These are phyloP conservation scores for Trichonephila clavata DNA, from an alignment of 1,140 invertebrate species.

Conservation along the genomic window DNA sequence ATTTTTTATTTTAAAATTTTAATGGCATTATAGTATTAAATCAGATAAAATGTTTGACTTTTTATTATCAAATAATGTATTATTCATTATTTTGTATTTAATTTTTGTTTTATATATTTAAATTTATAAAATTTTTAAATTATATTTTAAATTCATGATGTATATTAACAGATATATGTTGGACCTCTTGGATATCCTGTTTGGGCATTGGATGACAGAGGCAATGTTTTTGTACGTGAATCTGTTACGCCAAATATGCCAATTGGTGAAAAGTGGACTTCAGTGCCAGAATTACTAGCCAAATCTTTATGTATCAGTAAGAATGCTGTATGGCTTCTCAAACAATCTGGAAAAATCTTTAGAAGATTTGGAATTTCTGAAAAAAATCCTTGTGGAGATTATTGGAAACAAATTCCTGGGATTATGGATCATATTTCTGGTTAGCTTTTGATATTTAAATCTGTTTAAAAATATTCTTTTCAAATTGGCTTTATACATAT, in stretches of 20 bases:
- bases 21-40: too few relatives aligned
- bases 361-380: constrained; percentile 82
- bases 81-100: too few relatives aligned
- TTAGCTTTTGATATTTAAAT: constrained; percentile 76
- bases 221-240: constrained; percentile 83
- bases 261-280: constrained; percentile 83
- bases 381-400: constrained; percentile 83
- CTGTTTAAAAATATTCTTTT: too few relatives aligned
- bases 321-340: constrained; percentile 83
- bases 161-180: constrained; percentile 80
- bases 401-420: constrained; percentile 84
- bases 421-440: constrained; percentile 81
- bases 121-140: background rate
- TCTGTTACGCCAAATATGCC: constrained; percentile 83
- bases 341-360: constrained; percentile 82
- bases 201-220: constrained; percentile 83
- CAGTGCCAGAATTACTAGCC: constrained; percentile 83
- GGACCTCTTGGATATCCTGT: constrained; percentile 83
- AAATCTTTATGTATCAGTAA: constrained; percentile 82
- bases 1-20: too few relatives aligned
- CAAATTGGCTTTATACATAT: too few relatives aligned
- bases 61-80: too few relatives aligned
- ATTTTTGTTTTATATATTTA: too few relatives aligned
- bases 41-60: too few relatives aligned
- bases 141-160: background rate